Evolutionary conservation across 2,888 invertebrate genomes (phyloP), one percentile per base, ranked within the genome.

Genomic region (Conistra vaccinii): DNA sequence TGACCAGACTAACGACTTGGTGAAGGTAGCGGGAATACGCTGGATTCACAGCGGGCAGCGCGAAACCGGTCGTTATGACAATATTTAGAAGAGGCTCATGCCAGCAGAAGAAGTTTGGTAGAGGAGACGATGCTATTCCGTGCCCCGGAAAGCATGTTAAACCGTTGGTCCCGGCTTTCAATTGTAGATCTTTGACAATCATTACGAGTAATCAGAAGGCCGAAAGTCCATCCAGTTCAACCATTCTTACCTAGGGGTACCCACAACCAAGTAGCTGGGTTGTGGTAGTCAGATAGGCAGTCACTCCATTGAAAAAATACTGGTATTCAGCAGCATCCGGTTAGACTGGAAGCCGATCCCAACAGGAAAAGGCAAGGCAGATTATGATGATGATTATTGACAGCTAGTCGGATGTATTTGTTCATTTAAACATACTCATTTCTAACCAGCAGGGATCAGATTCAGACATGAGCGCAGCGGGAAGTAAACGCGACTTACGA

Each of bases 401-500:
- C 60, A 35, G 32, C 23, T 60, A 35, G 6, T 35, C 35, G 6
- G 35, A 35, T 35, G 10, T 35, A 35, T 12, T 12, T 23, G 12
- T 32, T 32, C n/a, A n/a, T 58, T 65, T 23, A 58, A 65, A 45
- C 14, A 14, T 39, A 17, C 35, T n/a, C 4, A 9, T 67, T 51
- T 51, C 6, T 6, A n/a, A 53, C 7, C 80, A 79, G 84, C 96
- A 97, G 94, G 98, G 97, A 89, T 98, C 98, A 17, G 98, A 98
- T 90, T 98, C 98, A 0, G 98, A 98, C 87, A 97, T 98, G 91
- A 97, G 97, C 85, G 96, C 97, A 51, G 96, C 97, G 60, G 97
- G 97, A 86, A 98, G 98, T 91, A 98, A 98, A 94, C 97, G 97
- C 89, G 98, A 98, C 94, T 95, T 98, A 85, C 98, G 98, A 89